Base-by-base conservation (phyloP, 1,140 invertebrate genomes). In the Nasonia vitripennis region DNA sequence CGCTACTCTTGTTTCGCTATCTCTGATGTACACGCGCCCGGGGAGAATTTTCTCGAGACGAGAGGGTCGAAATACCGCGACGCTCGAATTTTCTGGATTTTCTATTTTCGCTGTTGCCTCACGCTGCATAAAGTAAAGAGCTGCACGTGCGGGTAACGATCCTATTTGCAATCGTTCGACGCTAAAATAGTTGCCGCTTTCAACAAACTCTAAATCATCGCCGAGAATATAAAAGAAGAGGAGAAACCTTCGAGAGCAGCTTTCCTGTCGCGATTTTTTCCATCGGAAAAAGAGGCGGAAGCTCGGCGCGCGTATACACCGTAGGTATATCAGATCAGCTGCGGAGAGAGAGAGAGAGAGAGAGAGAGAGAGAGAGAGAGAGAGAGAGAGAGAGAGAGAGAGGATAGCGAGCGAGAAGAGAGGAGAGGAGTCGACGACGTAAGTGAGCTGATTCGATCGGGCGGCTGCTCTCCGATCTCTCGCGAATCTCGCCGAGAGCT, bases 361-460 rank as follows among this genome's bases (percentile, higher is more conserved):
- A 45, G 67, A 62, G 68, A 17, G 45, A 27, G 27, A 27, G 27
- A 27, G 27, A 45, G 67, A 62, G 68, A 17, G 41, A 81, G 68
- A 51, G 31, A 23, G 77, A 31, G 23, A 80, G 14, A 12, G 68
- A 45, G 67, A 62, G 68, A 17, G 45, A 27, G 27, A 27, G 27
- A 27, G 27, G 27, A 27, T 27, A 27, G 27, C 27, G 27, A 37
- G 4, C 34, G 34, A 37, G 5, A 37, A 5, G 34, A 37, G 34
- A 37, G 4, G 5, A 37, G 70, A 31, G 20, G 31, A 62, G 55
- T 20, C 20, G 55, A 41, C n/a, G 74, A 75, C 82, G 51, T 27
- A 78, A 78, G 73, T 51, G 73, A 51, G 48, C 70, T 83, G 48
- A 77, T 62, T 34, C 74, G 80, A 81, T 73, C 41, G 14, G 37